Evolutionary conservation across 2,797 vertebrate species (phyloP).

Genomic region (Halcyon leucocephala): DNA sequence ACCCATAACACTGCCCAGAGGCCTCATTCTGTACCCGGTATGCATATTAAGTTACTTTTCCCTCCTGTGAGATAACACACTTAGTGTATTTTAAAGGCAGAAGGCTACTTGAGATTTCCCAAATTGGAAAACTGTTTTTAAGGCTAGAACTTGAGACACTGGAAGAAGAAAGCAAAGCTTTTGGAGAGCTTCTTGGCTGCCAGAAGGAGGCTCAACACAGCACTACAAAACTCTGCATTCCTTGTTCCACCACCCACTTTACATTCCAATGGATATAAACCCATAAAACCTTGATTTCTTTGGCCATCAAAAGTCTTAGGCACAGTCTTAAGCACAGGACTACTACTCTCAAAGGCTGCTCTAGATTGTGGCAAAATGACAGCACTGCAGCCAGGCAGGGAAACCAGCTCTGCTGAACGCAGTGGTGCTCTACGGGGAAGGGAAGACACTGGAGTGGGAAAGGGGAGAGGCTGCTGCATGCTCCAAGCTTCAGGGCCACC

Average conservation of each 20-base stretch:
- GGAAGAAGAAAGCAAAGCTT: background rate
- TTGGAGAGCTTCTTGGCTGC: background rate
- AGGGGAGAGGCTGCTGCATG: background rate
- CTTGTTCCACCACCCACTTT: background rate
- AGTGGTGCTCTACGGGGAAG: rapidly evolving
- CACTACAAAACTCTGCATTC: background rate
- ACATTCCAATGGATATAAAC: background rate
- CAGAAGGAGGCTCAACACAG: background rate
- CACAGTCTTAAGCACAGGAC: background rate
- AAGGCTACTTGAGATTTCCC: background rate
- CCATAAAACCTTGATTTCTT: background rate
- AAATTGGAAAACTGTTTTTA: background rate
- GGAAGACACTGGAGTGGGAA: background rate
- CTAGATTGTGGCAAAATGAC: background rate
- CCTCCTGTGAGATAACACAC: background rate
- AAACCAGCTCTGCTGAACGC: background rate
- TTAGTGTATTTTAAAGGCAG: background rate
- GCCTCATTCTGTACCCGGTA: background rate
- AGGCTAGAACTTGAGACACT: background rate
- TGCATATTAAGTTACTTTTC: background rate
- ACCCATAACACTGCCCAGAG: background rate
- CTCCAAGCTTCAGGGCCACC: background rate
- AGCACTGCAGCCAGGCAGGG: background rate
- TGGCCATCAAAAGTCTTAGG: background rate
- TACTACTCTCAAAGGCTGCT: background rate